phyloP scores from a whole-genome alignment of 1,140 invertebrate genomes.

The Bicyclus anynana region DNA sequence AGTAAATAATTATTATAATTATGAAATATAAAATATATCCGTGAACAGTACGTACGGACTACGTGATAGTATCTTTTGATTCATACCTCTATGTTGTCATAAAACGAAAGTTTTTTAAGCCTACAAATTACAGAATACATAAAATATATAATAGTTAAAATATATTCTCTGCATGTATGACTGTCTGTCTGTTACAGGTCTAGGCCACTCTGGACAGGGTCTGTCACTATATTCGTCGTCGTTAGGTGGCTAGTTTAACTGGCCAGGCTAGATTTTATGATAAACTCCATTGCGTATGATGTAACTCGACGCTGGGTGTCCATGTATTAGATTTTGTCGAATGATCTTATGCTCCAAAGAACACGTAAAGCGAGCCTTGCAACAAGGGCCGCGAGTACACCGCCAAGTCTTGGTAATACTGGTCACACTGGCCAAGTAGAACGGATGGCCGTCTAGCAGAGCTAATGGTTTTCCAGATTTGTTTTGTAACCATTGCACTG shows the following conservation, averaged over 20 bases:
- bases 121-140: no score
- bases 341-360: not conserved
- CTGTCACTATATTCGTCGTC: no score
- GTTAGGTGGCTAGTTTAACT: not conserved
- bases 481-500: slow-evolving; percentile 30
- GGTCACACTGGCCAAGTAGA: slow-evolving; percentile 5
- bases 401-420: slow-evolving; percentile 9
- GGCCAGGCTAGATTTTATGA: slow-evolving; percentile 2
- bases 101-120: no score
- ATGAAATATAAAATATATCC: no score
- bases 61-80: no score
- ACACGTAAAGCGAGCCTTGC: slow-evolving; percentile 17
- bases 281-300: slow-evolving; percentile 12
- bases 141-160: no score
- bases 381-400: slow-evolving; percentile 7
- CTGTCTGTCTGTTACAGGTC: no score
- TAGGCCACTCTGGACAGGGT: no score
- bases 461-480: slow-evolving; percentile 6
- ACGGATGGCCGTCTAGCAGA: slow-evolving; percentile 15
- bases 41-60: no score
- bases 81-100: no score
- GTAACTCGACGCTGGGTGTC: slow-evolving; percentile 15
- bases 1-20: no score
- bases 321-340: slow-evolving; percentile 16
- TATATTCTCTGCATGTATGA: no score